Base-by-base conservation (phyloP, 2,888 invertebrate genomes). In the Malthinus seriepunctatus region DNA sequence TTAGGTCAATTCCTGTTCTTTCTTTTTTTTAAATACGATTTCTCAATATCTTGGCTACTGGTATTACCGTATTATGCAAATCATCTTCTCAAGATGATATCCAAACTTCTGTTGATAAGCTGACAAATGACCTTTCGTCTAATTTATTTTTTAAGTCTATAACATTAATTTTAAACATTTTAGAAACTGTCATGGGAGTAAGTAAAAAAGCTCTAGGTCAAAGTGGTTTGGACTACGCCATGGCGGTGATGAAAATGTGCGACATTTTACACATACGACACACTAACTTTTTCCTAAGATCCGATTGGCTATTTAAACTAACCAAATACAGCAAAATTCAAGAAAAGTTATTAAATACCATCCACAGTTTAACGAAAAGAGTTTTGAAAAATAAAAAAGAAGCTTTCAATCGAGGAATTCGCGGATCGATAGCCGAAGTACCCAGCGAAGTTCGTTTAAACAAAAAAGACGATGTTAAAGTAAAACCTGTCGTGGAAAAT, bases 171-270 rank as follows among this genome's bases (percentile, higher is more conserved):
- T 23, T 2, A 5, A 23, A 23, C 23, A 7, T 34, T 44, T 6
- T 32, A 89, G 92, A 93, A 83, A 93, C 93, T 32, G 93, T 91
- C 1, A 93, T 93, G 93, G 93, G 93, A 51, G 92, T 93, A 0
- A 91, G 89, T 69, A 91, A 91, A 75, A 86, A 83, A 64, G 91
- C 91, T 0, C 92, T 92, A 78, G 89, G 88, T 66, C 86, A 87
- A 73, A 90, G 90, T 63, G 91, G 91, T 37, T 89, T 86, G 70
- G 92, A 92, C 77, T 93, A 92, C 69, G 92, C 92, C 0, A 87
- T 90, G 86, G 92, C 92, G 60, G 92, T 92, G 3, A 92, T 92
- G 91, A 91, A 92, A 73, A 90, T 93, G 91, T 91, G 91, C 70
- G 91, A 91, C 69, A 92, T 93, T 67, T 83, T 93, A 0, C 92